Evolutionary conservation across 64 coral and sea anemone genomes (phyloP), one percentile per base, ranked within the genome.

Genomic region (Montipora sp.): DNA sequence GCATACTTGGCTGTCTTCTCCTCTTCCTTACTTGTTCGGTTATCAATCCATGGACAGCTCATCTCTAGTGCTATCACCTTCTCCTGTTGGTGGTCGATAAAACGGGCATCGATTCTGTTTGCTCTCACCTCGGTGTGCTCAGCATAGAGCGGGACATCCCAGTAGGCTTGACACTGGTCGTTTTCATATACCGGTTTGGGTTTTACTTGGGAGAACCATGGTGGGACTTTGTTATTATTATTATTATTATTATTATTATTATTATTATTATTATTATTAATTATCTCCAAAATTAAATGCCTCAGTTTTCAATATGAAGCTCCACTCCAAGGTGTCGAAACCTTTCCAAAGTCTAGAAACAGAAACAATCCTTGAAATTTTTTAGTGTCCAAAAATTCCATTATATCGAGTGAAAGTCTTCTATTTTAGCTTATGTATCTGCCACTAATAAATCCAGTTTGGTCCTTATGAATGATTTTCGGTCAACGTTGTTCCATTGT

Each of bases 301-400:
- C 10, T 90, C 13, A 0, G 46, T 23, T n/a, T 90, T 67, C 15
- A 68, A 36, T 24, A 90, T 69, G 58, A 80, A 81, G 51, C n/a
- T 15, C 77, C 89, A 90, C 47, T 90, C 60, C 22, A 90, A 18
- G 5, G 27, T 48, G 16, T 90, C 89, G 58, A 90, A 90, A 77
- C 89, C 70, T 90, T 81, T 50, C 27, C 23, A 44, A 90, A 90
- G 77, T 90, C 89, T 51, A 90, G 18, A 1, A 50, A 83, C 16
- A 70, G 0, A 12, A 63, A 13, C 13, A 92, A 22, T 16, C 81
- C 90, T 22, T 79, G 90, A 22, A 57, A 60, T 1, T 4, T 84
- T 92, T n/a, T 92, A 27, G n/a, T 8, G 13, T 47, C 21, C 11
- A 67, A 53, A 43, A 48, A 73, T 81, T 83, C 80, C 78, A 91